Base-by-base conservation (phyloP, 2,113 vertebrate species). In the Coreoperca whiteheadi region DNA sequence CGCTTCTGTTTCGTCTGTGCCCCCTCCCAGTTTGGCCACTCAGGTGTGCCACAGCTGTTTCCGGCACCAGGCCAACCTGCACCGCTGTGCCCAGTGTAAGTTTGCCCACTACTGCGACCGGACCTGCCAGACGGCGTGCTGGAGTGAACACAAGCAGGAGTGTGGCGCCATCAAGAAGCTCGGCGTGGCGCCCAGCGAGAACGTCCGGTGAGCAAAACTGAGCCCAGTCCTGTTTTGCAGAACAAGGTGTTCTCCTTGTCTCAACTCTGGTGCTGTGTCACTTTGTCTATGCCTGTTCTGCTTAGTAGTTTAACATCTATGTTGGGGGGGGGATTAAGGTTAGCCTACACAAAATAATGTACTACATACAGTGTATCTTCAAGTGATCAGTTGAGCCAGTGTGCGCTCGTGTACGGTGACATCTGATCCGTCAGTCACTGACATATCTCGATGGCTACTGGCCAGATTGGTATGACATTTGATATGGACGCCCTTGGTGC, bases 41-140 rank as follows among this genome's bases (percentile, higher is more conserved):
- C 86, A 97, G 25, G 95, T 99, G 89, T 99, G 98, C 81, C 98
- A 99, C 92, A 97, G 95, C 79, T 99, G 98, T 91, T 99, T 99
- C 94, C 97, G 97, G 50, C 92, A 91, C 5, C 97, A 98, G 88
- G 95, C 96, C 77, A 95, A 95, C 30, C 96, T 98, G 25, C 98
- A 98, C 53, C 97, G 96, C 81, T 99, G 98, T 0, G 97, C 94
- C 20, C 97, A 98, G 92, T 99, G 98, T 88, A 97, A 96, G 82
- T 99, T 99, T 0, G 98, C 98, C 54, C 91, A 97, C 61, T 99
- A 99, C 92, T 99, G 98, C 0, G 96, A 99, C 92, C 96, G 97
- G 34, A 99, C 98, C 63, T 99, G 98, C 91, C 98, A 99, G 95
- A 96, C 94, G 0, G 97, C 96, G 0, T 97, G 97, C 37, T 99